Evolutionary conservation across 2,113 vertebrate species (phyloP), one percentile per base, ranked within the genome.

Genomic region (Paramisgurnus dabryanus): DNA sequence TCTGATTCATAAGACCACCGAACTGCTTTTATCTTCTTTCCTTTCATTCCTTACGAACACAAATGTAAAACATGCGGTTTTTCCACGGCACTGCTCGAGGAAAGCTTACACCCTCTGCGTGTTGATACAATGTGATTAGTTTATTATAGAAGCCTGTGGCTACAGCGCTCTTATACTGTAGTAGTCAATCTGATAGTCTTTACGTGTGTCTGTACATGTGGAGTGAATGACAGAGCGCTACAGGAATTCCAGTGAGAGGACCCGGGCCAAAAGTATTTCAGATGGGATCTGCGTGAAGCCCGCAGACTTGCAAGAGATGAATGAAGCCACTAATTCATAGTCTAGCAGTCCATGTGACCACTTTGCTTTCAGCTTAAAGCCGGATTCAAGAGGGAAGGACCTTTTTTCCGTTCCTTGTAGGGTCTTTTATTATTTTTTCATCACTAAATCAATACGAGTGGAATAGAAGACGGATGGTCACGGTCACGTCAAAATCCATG

Each of bases 51-150:
- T 27, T 39, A 12, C 6, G 39, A 86, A 82, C 43, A 63, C 71
- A 67, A 63, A 72, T 66, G 80, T 53, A 69, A 84, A 82, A 86
- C 83, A 84, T 85, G 86, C 72, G 43, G 82, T 80, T 70, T 66
- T 80, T 88, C 87, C 80, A 73, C 82, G 88, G 82, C 87, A 88
- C 84, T 80, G 83, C 88, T 81, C 85, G 80, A 84, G 89, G 90
- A 90, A 91, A 93, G 80, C 86, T 79, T 87, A 90, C 89, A 91
- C 89, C 88, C 86, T 6, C 43, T 22, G 82, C 80, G 27, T 92
- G 92, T 92, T 92, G 91, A 93, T 75, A 89, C 84, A 90, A 74
- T 89, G 78, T 91, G 91, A 93, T 93, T 92, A 89, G 92, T 93
- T 93, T 92, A 92, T 93, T 92, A 88, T 91, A 89, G 86, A 86